Conservation (phyloP, 2,797 vertebrate species). For the Tenualosa thibaudeaui region DNA sequence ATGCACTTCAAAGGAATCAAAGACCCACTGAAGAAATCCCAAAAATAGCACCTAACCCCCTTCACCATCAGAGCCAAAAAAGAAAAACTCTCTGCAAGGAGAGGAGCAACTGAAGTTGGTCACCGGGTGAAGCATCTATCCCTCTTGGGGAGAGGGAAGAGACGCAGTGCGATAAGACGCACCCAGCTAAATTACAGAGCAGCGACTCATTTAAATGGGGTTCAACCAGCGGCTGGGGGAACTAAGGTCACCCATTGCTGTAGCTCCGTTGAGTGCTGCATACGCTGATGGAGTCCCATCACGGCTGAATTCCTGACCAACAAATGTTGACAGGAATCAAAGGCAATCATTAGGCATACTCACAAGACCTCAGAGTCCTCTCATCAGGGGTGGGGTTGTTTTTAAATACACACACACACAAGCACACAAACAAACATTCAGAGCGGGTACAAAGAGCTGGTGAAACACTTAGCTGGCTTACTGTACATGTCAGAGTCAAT, state of each 20-base stretch:
- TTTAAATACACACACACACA: not conserved
- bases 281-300: not conserved
- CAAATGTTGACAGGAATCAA: constrained; percentile 55
- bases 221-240: constrained; percentile 72
- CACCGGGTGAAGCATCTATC: constrained; percentile 53
- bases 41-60: not conserved
- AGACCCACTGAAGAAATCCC: not conserved
- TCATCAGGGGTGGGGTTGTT: not conserved
- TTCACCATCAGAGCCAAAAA: not conserved
- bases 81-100: constrained; percentile 21
- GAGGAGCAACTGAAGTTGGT: constrained; percentile 52
- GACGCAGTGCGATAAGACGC: constrained; percentile 72
- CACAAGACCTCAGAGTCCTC: not conserved
- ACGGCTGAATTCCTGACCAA: constrained; percentile 59
- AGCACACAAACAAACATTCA: not conserved
- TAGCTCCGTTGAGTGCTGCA: constrained; percentile 49
- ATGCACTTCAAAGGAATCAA: constrained; percentile 5
- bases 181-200: constrained; percentile 75
- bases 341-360: constrained; percentile 18
- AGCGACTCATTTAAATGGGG: constrained; percentile 68
- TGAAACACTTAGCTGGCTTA: not conserved
- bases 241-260: constrained; percentile 68
- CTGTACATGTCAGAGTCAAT: too few species aligned
- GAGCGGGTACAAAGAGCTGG: not conserved
- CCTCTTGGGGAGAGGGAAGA: constrained; percentile 54